Percentiles rank a stretch among this genome's conserved stretches.
Evolutionary conservation across 2,888 invertebrate species (phyloP).

Genomic region (Stictocephala bisonia): DNA sequence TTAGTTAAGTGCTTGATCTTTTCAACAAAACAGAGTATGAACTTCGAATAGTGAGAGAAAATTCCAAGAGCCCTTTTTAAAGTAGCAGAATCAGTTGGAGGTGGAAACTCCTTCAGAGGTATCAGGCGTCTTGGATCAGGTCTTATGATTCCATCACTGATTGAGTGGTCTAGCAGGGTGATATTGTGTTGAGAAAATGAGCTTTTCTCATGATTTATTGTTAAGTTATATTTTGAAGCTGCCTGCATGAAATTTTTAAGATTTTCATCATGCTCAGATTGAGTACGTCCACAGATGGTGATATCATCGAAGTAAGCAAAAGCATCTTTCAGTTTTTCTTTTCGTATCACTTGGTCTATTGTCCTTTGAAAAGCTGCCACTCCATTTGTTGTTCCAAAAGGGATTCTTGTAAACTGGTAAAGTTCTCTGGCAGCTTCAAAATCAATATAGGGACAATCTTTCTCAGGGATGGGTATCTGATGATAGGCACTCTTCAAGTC

Average conservation of each 20-base stretch:
- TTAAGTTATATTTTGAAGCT: background rate
- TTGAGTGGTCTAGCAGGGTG: too few species aligned
- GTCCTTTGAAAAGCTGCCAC: constrained; percentile 48
- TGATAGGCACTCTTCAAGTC: constrained; percentile 51
- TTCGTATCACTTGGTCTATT: background rate
- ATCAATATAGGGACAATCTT: constrained; percentile 47
- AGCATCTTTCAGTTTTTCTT: constrained; percentile 15
- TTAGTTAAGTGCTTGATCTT: background rate
- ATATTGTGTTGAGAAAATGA: background rate
- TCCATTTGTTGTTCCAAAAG: constrained; percentile 53
- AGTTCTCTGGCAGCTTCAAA: constrained; percentile 52
- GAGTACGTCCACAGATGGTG: constrained; percentile 20
- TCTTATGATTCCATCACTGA: too few species aligned
- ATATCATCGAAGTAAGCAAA: constrained; percentile 43
- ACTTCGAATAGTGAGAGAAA: background rate
- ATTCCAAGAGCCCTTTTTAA: too few species aligned
- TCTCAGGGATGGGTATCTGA: constrained; percentile 47
- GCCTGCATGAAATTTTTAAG: constrained; percentile 25
- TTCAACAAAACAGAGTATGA: background rate
- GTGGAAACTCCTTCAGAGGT: too few species aligned
- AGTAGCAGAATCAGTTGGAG: too few species aligned
- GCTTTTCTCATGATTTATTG: background rate
- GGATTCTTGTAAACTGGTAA: constrained; percentile 49
- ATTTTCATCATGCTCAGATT: constrained; percentile 31
- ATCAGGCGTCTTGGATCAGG: too few species aligned